A percentile compares a stretch with the other conserved stretches of the same genome.
These are phyloP conservation scores for Laothoe populi DNA, from an alignment of 2,888 invertebrate species.

Conservation along the genomic window DNA sequence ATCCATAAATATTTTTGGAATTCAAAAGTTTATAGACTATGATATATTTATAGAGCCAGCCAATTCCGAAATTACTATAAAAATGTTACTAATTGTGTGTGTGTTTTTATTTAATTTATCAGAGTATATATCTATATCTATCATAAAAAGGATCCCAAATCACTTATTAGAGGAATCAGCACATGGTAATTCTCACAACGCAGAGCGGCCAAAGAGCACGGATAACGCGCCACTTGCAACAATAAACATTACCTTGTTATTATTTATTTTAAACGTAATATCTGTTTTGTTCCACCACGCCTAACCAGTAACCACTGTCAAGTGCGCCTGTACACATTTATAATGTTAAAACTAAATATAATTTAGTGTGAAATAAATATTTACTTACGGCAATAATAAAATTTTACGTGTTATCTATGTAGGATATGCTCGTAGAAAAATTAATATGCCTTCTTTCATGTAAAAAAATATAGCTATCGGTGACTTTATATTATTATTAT, in stretches of 20 bases:
- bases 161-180: not conserved
- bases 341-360: no score
- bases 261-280: slow-evolving; percentile 15
- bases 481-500: no score
- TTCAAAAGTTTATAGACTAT: no score
- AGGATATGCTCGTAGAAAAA: no score
- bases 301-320: not conserved
- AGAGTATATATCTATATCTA: no score
- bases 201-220: slow-evolving; percentile 37
- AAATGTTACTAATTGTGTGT: no score
- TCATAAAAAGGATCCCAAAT: slow-evolving; percentile 31
- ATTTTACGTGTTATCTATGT: no score
- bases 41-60: no score
- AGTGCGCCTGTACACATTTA: not conserved
- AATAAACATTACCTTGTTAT: slow-evolving; percentile 55
- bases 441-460: no score
- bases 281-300: not conserved
- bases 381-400: not conserved
- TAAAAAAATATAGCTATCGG: no score
- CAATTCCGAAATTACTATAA: no score
- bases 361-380: not conserved
- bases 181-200: slow-evolving; percentile 54
- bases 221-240: slow-evolving; percentile 56
- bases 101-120: no score
- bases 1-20: not conserved